Evolutionary conservation across 2,888 invertebrate genomes (phyloP), one percentile per base, ranked within the genome.

Genomic region (Eilema caniola): DNA sequence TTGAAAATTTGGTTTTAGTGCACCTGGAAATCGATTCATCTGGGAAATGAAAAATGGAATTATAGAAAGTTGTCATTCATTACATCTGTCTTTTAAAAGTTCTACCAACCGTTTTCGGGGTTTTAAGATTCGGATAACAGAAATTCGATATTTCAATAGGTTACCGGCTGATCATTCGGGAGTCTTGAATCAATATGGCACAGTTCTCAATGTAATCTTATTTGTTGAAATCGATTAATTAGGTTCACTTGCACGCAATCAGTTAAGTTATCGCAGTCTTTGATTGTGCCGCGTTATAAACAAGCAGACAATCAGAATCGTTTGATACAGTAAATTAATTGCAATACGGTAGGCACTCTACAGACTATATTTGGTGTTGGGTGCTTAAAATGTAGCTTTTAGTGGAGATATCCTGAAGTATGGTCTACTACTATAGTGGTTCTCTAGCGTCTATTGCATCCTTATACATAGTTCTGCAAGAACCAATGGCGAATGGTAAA

Each of bases 201-300:
- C 75, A 73, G 76, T 72, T 69, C 73, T 81, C 76, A 75, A 76
- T 73, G 72, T 75, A 73, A 83, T 81, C 84, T 77, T 66, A 75
- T 75, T 76, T 74, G 73, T 70, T 24, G 69, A 70, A 79, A 80
- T 74, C 76, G 82, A 79, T 81, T 82, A 81, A 82, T 82, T 81
- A 81, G 72, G 78, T 72, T 73, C 65, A 81, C 72, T 84, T 79
- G 70, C 67, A 74, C 69, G 69, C 66, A 71, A 73, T 78, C 67
- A 71, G 65, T 69, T 82, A 83, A 82, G 79, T 82, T 84, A 85
- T 85, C 79, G 70, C 8, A 24, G 68, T 72, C 83, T 85, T 84
- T 83, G 85, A 85, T 85, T 81, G 65, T 72, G 74, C 87, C 84
- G 87, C 82, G 63, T 85, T 85, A 84, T 88, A 88, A 89, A 82